Base-by-base conservation (phyloP, 64 coral and sea anemone species). In the Stichodactyla mertensii region DNA sequence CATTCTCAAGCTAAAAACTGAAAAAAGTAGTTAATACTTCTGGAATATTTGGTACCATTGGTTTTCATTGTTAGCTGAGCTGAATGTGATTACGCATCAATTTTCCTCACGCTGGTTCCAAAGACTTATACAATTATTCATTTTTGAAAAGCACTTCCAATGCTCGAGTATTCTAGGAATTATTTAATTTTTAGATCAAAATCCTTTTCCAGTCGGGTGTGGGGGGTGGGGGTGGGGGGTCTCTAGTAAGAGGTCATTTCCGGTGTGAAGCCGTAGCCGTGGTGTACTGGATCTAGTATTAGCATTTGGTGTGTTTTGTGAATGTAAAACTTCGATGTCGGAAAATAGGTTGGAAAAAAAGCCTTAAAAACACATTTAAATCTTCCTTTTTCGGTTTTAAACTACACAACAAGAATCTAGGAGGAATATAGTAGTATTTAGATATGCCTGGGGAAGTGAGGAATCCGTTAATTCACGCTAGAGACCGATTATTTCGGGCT, bases 401-500 rank as follows among this genome's bases (percentile, higher is more conserved):
- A 74, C 69, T 23, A 74, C 0, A 74, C 8, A 74, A 28, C 1
- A 74, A 74, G 8, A n/a, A 74, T 74, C n/a, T 74, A 28, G 12
- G 24, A 12, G 14, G 69, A 23, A 74, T 11, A 74, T 27, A 31
- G 23, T 74, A 74, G 5, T 27, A 74, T 74, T 81, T 61, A 60
- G 90, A 58, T 52, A 96, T 96, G 94, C 94, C 94, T 54, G 91
- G 92, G 59, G 97, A 99, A 84, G 93, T 71, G 24, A 90, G 87
- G 82, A 95, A 99, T 28, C 97, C 97, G 71, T 74, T 99, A 23
- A 94, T 99, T 31, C 94, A 91, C 20, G 97, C 97, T 57, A 85
- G 97, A 78, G 97, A 99, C 71, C 81, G 97, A 18, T 88, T 99
- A 56, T 99, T 99, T 89, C 97, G 97, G 64, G 97, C 93, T 12